Evolutionary conservation across 2,797 vertebrate genomes (phyloP).

Genomic region (Enteromius treurensis): DNA sequence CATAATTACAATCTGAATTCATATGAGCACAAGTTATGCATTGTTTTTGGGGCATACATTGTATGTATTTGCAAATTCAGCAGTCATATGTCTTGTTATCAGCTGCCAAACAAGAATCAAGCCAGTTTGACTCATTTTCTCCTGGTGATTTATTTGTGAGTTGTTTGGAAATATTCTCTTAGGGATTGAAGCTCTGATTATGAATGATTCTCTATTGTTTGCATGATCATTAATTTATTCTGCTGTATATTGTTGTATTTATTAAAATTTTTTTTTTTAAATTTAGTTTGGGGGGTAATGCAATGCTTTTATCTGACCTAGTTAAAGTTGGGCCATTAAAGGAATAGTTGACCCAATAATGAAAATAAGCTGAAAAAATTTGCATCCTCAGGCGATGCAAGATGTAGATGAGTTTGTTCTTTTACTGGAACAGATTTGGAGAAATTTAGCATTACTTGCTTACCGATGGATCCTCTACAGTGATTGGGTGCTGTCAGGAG

Average conservation of each 20-base stretch:
- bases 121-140: slow-evolving; percentile 16
- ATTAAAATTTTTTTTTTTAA: not conserved
- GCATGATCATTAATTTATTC: slow-evolving; percentile 51
- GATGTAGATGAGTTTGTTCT: not conserved
- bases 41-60: slow-evolving; percentile 31
- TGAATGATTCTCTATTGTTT: slow-evolving; percentile 41
- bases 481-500: not conserved
- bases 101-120: slow-evolving; percentile 31
- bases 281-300: not conserved
- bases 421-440: not conserved
- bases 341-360: not conserved
- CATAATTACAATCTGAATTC: slow-evolving; percentile 21
- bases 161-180: slow-evolving; percentile 11
- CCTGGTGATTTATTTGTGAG: slow-evolving; percentile 10
- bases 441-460: not conserved
- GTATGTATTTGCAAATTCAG: slow-evolving; percentile 27
- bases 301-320: slow-evolving; percentile 6
- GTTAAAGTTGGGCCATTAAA: slow-evolving; percentile 3
- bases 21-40: slow-evolving; percentile 38
- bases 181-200: slow-evolving; percentile 8
- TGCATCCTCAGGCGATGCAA: not conserved
- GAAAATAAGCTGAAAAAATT: not conserved
- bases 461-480: not conserved
- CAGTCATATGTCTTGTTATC: slow-evolving; percentile 13
- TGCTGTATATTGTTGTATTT: slow-evolving; percentile 40